Evolutionary conservation across 2,888 invertebrate genomes (phyloP).

Genomic region (Shargacucullia verbasci): DNA sequence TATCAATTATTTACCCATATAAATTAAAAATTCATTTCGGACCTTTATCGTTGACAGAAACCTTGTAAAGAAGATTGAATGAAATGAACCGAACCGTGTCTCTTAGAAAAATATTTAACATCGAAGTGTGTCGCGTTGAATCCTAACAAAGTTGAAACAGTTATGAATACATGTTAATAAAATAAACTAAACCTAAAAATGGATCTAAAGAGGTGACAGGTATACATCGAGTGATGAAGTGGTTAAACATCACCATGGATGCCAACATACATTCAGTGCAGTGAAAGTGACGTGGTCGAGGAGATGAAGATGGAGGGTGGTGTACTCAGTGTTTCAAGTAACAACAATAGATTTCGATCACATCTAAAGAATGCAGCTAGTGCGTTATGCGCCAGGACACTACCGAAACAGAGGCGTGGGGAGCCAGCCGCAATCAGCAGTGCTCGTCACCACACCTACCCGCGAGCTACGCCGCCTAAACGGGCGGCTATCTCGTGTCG

Average conservation of each 20-base stretch:
- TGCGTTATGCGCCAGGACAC: constrained; percentile 82
- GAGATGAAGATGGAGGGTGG: constrained; percentile 86
- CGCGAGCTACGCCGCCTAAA: constrained; percentile 78
- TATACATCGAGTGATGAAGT: constrained; percentile 52
- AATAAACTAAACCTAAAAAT: constrained; percentile 29
- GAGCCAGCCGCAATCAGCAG: constrained; percentile 71
- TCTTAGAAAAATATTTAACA: not conserved
- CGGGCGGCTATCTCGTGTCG: constrained; percentile 78
- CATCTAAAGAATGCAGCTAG: constrained; percentile 86
- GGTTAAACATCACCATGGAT: constrained; percentile 69
- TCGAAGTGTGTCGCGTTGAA: not conserved
- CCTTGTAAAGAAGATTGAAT: constrained; percentile 5
- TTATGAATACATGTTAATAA: constrained; percentile 14
- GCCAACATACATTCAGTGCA: constrained; percentile 74
- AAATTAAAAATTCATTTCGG: not conserved
- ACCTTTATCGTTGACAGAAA: constrained; percentile 2
- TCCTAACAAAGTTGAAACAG: constrained; percentile 1
- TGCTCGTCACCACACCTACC: constrained; percentile 82
- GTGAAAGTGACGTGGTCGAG: constrained; percentile 51
- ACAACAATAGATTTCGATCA: constrained; percentile 80
- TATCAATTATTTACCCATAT: not conserved
- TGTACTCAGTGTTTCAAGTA: constrained; percentile 84
- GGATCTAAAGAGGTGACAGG: constrained; percentile 52
- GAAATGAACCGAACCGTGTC: constrained; percentile 18
- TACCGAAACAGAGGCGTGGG: constrained; percentile 83